Conservation (phyloP, 2,113 vertebrate genomes). For the Aleadryas rufinucha region DNA sequence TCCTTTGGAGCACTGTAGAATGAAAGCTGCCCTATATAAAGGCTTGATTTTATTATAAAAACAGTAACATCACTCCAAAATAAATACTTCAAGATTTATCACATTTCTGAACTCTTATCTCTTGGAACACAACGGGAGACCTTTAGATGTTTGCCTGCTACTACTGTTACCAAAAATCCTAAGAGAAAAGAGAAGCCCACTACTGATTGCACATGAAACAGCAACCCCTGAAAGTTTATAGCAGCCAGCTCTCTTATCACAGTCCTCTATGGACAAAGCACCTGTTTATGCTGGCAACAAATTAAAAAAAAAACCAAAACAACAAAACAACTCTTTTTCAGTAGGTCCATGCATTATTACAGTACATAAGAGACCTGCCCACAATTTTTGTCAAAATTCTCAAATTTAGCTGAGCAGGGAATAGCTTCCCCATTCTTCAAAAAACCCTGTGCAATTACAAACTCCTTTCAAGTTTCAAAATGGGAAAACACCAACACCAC, state of each 20-base stretch:
- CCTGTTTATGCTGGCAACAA: background rate
- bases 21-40: background rate
- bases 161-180: background rate
- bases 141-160: background rate
- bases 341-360: background rate
- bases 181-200: background rate
- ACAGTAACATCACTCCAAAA: background rate
- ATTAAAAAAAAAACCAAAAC: background rate
- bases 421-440: background rate
- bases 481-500: background rate
- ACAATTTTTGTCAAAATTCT: background rate
- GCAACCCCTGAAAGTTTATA: background rate
- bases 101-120: background rate
- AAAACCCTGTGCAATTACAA: background rate
- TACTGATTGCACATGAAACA: background rate
- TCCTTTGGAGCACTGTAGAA: background rate
- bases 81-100: background rate
- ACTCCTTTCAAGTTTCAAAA: background rate
- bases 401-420: background rate
- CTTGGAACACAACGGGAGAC: background rate
- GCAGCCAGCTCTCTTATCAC: constrained; percentile 1
- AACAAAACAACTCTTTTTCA: background rate
- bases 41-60: background rate
- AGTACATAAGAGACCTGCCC: background rate
- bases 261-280: constrained; percentile 8